A percentile compares a stretch with the other conserved stretches of the same genome.
phyloP scores from a whole-genome alignment of 2,888 invertebrate genomes.

The Choristoneura rosaceana region DNA sequence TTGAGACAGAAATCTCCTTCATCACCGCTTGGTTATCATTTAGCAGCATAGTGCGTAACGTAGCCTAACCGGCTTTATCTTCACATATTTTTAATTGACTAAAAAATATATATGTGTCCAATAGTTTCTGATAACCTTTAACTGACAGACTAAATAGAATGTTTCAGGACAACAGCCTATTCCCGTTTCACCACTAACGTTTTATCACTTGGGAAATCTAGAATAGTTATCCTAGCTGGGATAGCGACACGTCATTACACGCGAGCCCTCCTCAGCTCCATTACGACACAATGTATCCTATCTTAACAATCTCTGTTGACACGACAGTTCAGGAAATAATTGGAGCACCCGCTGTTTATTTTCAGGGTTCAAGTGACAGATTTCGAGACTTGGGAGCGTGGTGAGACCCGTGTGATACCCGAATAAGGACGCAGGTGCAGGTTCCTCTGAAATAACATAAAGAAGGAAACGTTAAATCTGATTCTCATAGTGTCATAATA shows the following conservation, averaged over 20 bases:
- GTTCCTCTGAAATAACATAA: background rate
- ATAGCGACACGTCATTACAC: conserved; percentile 9
- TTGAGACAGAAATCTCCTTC: too few species aligned
- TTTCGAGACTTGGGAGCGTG: background rate
- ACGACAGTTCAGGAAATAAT: conserved; percentile 5
- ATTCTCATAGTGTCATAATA: too few species aligned
- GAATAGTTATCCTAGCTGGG: background rate
- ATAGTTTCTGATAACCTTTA: too few species aligned
- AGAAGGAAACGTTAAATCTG: too few species aligned
- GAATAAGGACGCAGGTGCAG: background rate
- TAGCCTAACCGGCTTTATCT: too few species aligned
- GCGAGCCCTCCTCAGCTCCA: conserved; percentile 23
- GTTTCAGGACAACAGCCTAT: background rate
- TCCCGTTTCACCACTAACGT: background rate
- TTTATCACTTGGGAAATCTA: background rate
- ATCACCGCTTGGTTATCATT: too few species aligned
- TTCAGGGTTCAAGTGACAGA: conserved; percentile 2
- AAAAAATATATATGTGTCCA: too few species aligned
- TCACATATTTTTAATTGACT: too few species aligned
- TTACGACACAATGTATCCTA: conserved; percentile 24
- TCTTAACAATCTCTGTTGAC: conserved; percentile 18
- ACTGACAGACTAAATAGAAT: too few species aligned
- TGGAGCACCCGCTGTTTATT: conserved; percentile 7
- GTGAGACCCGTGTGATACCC: background rate
- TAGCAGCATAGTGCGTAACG: too few species aligned